A percentile compares a stretch with the other conserved stretches of the same genome.
Evolutionary conservation across 2,797 vertebrate genomes (phyloP).

Genomic region (Acanthurus leucopareius): DNA sequence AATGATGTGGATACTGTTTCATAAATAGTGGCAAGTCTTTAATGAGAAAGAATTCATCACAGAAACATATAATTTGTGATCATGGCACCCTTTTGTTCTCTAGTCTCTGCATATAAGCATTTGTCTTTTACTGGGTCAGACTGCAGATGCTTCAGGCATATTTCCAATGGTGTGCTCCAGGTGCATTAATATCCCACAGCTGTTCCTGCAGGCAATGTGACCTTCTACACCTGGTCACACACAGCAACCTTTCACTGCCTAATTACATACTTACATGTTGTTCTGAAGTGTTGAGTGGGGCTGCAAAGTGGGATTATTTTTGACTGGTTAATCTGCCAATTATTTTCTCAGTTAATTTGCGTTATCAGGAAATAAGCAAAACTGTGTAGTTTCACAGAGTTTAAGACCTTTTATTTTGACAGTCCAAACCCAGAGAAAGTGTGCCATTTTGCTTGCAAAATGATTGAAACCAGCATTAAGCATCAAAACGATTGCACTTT

Average conservation of each 20-base stretch:
- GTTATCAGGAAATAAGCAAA: too few species aligned
- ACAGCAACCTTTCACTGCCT: constrained; percentile 26
- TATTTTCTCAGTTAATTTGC: neutral
- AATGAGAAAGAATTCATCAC: neutral
- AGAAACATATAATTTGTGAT: constrained; percentile 6
- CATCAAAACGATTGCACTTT: too few species aligned
- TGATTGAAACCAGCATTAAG: too few species aligned
- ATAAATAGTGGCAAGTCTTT: neutral
- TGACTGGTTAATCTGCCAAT: neutral
- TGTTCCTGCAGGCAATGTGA: constrained; percentile 47
- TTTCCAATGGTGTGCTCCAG: constrained; percentile 62
- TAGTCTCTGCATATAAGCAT: constrained; percentile 10
- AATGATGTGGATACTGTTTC: neutral
- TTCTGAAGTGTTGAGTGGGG: neutral
- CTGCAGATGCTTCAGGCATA: constrained; percentile 43
- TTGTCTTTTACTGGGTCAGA: constrained; percentile 51
- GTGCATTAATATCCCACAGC: constrained; percentile 58
- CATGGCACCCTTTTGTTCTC: neutral
- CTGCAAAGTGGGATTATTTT: neutral
- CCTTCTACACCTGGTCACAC: constrained; percentile 47
- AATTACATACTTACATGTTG: constrained; percentile 26
- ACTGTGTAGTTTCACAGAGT: too few species aligned
- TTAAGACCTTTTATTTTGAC: too few species aligned
- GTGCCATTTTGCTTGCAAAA: too few species aligned
- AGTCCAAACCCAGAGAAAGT: too few species aligned